Evolutionary conservation across 2,113 vertebrate species (phyloP).

Genomic region (human): GRCh38 chr6:107379501-107380000

Average conservation of each 20-base stretch:
- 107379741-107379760: constrained; percentile 9
- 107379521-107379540: neutral
- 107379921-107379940: neutral
- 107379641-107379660: neutral
- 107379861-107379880: neutral
- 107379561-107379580: neutral
- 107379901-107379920: neutral
- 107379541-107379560: neutral
- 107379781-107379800: neutral
- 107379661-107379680: neutral
- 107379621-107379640: neutral
- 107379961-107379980: no score
- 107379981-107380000: neutral
- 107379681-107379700: neutral
- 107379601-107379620: neutral
- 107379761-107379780: neutral
- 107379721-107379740: neutral
- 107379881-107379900: neutral
- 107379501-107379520: neutral
- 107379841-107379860: neutral
- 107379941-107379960: neutral
- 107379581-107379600: neutral
- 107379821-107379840: constrained; percentile 19
- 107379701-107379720: neutral
- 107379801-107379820: neutral